Conservation (phyloP, 2,113 vertebrate species). For the Sapajus apella region DNA sequence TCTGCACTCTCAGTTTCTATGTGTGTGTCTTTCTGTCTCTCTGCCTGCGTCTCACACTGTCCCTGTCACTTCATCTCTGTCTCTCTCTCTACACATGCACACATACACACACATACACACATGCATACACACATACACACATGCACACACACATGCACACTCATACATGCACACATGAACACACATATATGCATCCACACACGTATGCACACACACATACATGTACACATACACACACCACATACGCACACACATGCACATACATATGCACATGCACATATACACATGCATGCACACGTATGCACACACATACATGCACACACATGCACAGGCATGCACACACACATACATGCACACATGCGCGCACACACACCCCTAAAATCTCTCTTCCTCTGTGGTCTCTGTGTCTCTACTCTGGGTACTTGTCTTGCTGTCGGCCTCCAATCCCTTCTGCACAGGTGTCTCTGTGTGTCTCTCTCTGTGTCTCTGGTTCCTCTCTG, state of each 20-base stretch:
- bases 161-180: too few species aligned
- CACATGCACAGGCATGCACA: fast-evolving
- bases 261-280: too few species aligned
- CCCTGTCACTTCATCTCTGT: background rate
- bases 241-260: too few species aligned
- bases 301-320: too few species aligned
- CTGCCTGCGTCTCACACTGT: background rate
- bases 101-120: fast-evolving
- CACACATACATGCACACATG: fast-evolving
- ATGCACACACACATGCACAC: too few species aligned
- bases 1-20: background rate
- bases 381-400: background rate
- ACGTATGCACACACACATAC: fast-evolving
- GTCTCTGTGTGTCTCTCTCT: background rate
- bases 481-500: background rate
- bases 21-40: background rate
- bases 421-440: background rate
- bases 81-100: background rate
- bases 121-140: fast-evolving
- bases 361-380: too few species aligned
- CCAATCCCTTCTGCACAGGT: fast-evolving
- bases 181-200: too few species aligned
- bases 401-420: background rate
- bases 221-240: too few species aligned
- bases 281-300: fast-evolving